Evolutionary conservation across 1,140 invertebrate genomes (phyloP).

Genomic region (Harlomillsia oculata): DNA sequence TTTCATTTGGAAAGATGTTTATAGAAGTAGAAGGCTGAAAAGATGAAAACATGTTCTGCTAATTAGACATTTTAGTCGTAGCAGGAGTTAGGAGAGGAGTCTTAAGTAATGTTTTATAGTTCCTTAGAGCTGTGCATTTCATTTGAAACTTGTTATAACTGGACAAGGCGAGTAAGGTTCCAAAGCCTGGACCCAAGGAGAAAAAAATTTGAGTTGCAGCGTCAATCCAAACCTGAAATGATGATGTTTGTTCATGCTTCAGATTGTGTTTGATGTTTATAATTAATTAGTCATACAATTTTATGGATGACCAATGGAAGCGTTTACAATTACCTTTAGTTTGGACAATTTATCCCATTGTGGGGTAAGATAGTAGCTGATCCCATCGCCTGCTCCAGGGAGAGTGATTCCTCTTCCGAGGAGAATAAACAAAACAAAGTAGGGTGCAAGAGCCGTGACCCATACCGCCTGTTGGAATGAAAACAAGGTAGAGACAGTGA

Average conservation of each 20-base stretch:
- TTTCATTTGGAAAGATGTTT: too few relatives aligned
- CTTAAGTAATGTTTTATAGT: conserved; percentile 47
- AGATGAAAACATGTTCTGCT: too few relatives aligned
- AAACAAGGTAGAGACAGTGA: not conserved
- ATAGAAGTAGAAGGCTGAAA: too few relatives aligned
- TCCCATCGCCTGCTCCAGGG: conserved; percentile 79
- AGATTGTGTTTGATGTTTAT: not conserved
- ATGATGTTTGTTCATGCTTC: not conserved
- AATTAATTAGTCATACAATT: not conserved
- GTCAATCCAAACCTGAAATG: conserved; percentile 82
- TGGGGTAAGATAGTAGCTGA: conserved; percentile 88
- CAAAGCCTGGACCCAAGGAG: conserved; percentile 92
- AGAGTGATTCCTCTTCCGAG: conserved; percentile 77
- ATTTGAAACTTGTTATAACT: conserved; percentile 98
- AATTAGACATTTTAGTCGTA: too few relatives aligned
- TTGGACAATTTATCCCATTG: conserved; percentile 80
- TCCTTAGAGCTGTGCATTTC: too few relatives aligned
- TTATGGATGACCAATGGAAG: not conserved
- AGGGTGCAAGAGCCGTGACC: conserved; percentile 89
- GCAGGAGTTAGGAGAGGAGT: too few relatives aligned
- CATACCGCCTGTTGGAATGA: conserved; percentile 67
- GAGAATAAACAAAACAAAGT: conserved; percentile 82
- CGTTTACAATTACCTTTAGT: conserved; percentile 52
- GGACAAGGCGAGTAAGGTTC: conserved; percentile 82
- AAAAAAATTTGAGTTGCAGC: conserved; percentile 97